A percentile compares a stretch with the other conserved stretches of the same genome.
Evolutionary conservation across 2,113 vertebrate species (phyloP).

Genomic region (Lycaon pictus): DNA sequence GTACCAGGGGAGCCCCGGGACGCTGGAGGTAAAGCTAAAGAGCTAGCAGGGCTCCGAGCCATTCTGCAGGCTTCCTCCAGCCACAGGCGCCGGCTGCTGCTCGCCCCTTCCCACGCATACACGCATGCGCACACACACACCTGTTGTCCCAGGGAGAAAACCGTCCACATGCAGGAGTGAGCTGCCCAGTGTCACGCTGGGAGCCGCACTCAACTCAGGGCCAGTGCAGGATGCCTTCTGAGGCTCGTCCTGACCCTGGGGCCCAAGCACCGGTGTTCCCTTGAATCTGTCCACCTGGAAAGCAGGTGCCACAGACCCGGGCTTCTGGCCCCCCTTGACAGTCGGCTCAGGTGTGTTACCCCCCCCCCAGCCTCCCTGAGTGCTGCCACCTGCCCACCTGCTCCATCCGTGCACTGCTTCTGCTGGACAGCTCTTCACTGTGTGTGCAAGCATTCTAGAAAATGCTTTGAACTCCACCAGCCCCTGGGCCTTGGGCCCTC

Average conservation of each 20-base stretch:
- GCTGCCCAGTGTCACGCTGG: not conserved
- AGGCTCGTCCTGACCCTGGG: not conserved
- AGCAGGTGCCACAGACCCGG: not conserved
- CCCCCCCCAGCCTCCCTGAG: not conserved
- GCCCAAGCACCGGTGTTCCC: not conserved
- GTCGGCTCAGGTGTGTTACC: not conserved
- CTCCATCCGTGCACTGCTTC: not conserved
- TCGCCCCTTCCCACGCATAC: not conserved
- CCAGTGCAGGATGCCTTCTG: not conserved
- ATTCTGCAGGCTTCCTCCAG: not conserved
- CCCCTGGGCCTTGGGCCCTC: not conserved
- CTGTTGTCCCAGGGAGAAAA: not conserved
- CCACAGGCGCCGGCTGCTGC: no score
- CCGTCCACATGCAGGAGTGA: not conserved
- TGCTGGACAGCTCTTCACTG: not conserved
- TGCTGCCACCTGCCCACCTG: not conserved
- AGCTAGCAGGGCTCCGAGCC: fast-evolving
- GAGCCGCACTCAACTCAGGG: fast-evolving
- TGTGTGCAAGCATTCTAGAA: not conserved
- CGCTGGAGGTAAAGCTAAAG: not conserved
- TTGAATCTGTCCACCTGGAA: no score
- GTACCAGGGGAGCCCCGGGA: not conserved
- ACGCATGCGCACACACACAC: not conserved
- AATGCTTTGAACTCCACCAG: not conserved
- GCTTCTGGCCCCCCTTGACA: not conserved